These are phyloP conservation scores for Oxyteleia sp. DNA, from an alignment of 2,888 invertebrate species.

Conservation along the genomic window DNA sequence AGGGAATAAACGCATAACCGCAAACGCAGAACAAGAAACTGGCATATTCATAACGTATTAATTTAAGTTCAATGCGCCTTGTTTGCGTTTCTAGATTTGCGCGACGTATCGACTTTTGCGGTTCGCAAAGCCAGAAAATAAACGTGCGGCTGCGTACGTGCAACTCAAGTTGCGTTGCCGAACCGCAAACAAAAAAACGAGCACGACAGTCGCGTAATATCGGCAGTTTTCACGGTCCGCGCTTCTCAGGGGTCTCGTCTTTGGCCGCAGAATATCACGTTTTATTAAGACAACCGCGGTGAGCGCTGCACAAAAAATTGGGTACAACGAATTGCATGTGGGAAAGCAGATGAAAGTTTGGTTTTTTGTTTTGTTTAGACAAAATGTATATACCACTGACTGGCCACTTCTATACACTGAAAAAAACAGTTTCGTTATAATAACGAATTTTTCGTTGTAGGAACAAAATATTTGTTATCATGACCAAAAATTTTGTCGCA, in stretches of 20 bases:
- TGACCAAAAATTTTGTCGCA: too few relatives aligned
- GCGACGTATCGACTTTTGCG: constrained; percentile 71
- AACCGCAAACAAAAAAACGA: constrained; percentile 64
- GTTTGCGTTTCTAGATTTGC: constrained; percentile 44
- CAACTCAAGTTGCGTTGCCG: constrained; percentile 40
- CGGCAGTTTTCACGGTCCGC: constrained; percentile 69
- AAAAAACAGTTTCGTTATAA: too few relatives aligned
- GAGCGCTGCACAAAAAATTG: neutral
- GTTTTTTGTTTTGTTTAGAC: neutral
- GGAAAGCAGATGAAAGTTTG: neutral
- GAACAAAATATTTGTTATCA: too few relatives aligned
- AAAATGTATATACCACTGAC: too few relatives aligned
- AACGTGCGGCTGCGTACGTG: constrained; percentile 37
- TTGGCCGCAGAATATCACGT: constrained; percentile 66
- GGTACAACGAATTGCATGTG: neutral
- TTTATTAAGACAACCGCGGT: constrained; percentile 36
- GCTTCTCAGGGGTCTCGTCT: constrained; percentile 65
- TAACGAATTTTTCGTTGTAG: too few relatives aligned
- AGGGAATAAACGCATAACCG: neutral
- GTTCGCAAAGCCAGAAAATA: constrained; percentile 61
- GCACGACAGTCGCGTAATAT: constrained; percentile 54
- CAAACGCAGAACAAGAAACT: constrained; percentile 27
- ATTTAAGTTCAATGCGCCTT: constrained; percentile 52
- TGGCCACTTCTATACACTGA: too few relatives aligned
- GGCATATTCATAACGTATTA: constrained; percentile 43